These are phyloP conservation scores for Pasiphila rectangulata DNA, from an alignment of 2,888 invertebrate genomes.

Conservation along the genomic window DNA sequence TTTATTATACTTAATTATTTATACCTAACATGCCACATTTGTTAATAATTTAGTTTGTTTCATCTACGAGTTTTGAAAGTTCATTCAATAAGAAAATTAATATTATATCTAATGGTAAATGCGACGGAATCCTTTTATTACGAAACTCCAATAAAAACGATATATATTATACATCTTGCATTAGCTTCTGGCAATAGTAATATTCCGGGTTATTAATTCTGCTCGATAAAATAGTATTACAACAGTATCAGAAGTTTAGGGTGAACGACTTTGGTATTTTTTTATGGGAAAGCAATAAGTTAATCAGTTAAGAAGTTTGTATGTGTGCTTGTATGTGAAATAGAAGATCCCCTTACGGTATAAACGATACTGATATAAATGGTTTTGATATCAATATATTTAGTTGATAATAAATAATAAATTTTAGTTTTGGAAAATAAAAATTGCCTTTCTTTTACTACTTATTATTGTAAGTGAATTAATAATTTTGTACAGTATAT, in stretches of 20 bases:
- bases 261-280: conserved; percentile 20
- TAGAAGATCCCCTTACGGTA: conserved; percentile 1
- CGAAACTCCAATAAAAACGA: conserved; percentile 64
- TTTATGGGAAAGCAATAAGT: conserved; percentile 20
- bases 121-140: background rate
- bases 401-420: too few species aligned
- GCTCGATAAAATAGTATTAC: conserved; percentile 67
- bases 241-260: conserved; percentile 36
- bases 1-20: too few species aligned
- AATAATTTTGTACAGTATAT: too few species aligned
- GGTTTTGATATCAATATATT: background rate
- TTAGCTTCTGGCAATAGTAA: conserved; percentile 61
- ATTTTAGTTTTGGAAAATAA: too few species aligned
- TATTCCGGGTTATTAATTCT: conserved; percentile 72
- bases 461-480: too few species aligned
- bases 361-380: background rate
- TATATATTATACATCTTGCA: conserved; percentile 72
- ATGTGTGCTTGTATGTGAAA: background rate
- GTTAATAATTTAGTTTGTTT: too few species aligned
- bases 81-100: too few species aligned
- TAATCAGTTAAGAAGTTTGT: conserved; percentile 9
- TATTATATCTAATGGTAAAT: too few species aligned
- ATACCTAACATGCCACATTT: too few species aligned
- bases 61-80: too few species aligned
- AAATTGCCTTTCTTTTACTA: too few species aligned